A percentile compares a stretch with the other conserved stretches of the same genome.
These are phyloP conservation scores for Gibbula magus DNA, from an alignment of 2,888 invertebrate species.

Conservation along the genomic window DNA sequence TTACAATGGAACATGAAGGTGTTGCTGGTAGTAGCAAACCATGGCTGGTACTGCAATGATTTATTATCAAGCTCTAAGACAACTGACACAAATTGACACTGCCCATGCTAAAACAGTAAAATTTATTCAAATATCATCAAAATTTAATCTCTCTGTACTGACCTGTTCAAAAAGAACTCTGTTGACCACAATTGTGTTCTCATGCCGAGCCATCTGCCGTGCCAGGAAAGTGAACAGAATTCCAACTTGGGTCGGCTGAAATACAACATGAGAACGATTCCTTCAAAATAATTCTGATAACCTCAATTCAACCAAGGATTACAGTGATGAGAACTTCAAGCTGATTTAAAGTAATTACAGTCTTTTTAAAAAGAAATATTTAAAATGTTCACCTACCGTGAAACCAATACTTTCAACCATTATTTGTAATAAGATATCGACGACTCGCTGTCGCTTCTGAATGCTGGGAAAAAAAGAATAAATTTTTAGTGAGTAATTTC, in stretches of 20 bases:
- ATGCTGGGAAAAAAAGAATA: constrained; percentile 52
- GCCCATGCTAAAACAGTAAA: too few relatives aligned
- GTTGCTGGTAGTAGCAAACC: too few relatives aligned
- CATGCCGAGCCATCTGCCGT: constrained; percentile 79
- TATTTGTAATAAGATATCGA: constrained; percentile 86
- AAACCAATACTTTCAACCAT: constrained; percentile 82
- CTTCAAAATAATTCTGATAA: too few relatives aligned
- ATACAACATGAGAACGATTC: constrained; percentile 28
- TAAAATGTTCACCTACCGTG: constrained; percentile 77
- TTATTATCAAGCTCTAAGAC: too few relatives aligned
- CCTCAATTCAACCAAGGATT: not conserved
- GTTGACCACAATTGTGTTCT: constrained; percentile 76
- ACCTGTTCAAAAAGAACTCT: constrained; percentile 80
- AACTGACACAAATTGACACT: too few relatives aligned
- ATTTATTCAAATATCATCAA: too few relatives aligned
- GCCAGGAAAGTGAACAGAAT: constrained; percentile 82
- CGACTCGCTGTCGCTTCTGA: constrained; percentile 83
- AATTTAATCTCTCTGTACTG: not conserved
- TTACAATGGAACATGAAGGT: too few relatives aligned
- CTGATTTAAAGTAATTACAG: not conserved
- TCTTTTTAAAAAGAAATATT: too few relatives aligned
- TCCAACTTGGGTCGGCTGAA: constrained; percentile 79
- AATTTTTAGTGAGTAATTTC: not conserved
- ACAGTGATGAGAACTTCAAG: not conserved
- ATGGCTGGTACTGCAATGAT: too few relatives aligned